Conservation (phyloP, 92 coral and sea anemone genomes). For the Zoanthus solanderi region DNA sequence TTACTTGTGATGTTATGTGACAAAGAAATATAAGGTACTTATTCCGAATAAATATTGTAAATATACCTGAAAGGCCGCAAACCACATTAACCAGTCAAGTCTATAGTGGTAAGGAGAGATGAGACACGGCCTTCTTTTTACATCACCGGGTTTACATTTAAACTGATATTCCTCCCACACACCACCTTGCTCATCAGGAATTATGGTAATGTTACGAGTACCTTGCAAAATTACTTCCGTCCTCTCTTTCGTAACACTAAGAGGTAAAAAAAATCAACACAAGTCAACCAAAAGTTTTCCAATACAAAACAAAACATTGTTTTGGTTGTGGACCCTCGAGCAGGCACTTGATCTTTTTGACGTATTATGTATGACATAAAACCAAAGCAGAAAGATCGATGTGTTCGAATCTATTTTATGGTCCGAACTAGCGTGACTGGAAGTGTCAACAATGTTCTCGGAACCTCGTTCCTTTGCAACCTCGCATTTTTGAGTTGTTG, state of each 20-base stretch:
- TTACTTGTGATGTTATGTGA: not conserved
- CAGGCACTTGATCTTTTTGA: no score
- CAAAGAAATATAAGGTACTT: not conserved
- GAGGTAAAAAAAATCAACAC: not conserved
- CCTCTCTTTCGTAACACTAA: slow-evolving; percentile 94
- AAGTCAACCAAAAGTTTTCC: no score
- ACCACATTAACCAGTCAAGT: slow-evolving; percentile 99
- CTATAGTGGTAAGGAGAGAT: slow-evolving; percentile 98
- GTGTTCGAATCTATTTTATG: no score
- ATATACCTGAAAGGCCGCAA: slow-evolving; percentile 98
- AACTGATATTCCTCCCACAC: slow-evolving; percentile 96
- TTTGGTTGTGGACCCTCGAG: no score
- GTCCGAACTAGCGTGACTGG: no score
- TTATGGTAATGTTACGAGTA: slow-evolving; percentile 81
- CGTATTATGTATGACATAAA: no score
- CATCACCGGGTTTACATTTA: slow-evolving; percentile 95
- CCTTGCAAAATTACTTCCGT: slow-evolving; percentile 98
- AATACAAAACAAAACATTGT: no score
- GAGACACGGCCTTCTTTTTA: slow-evolving; percentile 84
- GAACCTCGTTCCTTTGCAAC: no score
- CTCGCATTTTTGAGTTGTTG: no score
- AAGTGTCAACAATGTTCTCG: no score
- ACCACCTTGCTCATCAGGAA: slow-evolving; percentile 85
- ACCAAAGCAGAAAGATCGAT: no score
- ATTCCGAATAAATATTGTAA: not conserved